These are phyloP conservation scores for Deilephila elpenor DNA, from an alignment of 2,888 invertebrate species.

Conservation along the genomic window DNA sequence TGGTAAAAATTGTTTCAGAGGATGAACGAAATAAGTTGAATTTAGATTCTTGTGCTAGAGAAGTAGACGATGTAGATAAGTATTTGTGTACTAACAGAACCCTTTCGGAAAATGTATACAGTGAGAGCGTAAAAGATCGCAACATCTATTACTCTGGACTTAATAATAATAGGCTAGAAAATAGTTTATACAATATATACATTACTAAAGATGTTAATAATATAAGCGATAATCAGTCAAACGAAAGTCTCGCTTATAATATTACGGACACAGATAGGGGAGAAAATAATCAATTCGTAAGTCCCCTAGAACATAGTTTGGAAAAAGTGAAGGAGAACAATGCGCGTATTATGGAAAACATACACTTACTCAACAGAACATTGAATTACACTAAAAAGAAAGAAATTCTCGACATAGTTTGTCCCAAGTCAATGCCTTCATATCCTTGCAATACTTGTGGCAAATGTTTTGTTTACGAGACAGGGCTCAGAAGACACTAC, in stretches of 20 bases:
- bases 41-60: constrained; percentile 68
- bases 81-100: constrained; percentile 9
- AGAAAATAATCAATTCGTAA: constrained; percentile 46
- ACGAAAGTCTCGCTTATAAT: neutral
- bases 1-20: constrained; percentile 71
- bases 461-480: constrained; percentile 78
- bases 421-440: constrained; percentile 65
- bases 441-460: constrained; percentile 76
- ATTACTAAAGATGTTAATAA: neutral
- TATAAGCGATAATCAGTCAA: neutral
- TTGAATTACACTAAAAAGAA: constrained; percentile 77
- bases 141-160: neutral
- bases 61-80: constrained; percentile 12
- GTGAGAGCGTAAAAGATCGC: neutral
- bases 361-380: constrained; percentile 75
- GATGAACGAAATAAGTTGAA: constrained; percentile 62
- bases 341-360: constrained; percentile 79
- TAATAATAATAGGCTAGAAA: neutral
- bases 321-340: constrained; percentile 80
- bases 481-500: constrained; percentile 74
- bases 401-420: constrained; percentile 67
- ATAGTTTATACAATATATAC: neutral
- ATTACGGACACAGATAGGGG: constrained; percentile 46
- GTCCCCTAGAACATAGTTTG: constrained; percentile 73
- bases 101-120: constrained; percentile 2